Base-by-base conservation (phyloP, 2,888 invertebrate species). In the Melanostoma scalare region DNA sequence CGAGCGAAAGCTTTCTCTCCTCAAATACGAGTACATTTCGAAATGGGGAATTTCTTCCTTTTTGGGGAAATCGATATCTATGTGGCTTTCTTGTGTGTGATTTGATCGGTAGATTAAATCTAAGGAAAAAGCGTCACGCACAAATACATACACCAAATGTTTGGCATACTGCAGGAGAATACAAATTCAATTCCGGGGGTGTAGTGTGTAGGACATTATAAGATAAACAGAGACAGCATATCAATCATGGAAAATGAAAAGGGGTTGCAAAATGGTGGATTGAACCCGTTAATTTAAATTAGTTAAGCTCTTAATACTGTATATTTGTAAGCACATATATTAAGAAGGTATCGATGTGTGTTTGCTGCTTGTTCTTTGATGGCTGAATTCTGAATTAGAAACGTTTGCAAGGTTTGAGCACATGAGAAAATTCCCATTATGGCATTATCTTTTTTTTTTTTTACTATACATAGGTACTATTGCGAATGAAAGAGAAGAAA, bases 231-330 rank as follows among this genome's bases (percentile, higher is more conserved):
- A 84, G 67, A 82, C 48, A 61, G 65, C 30, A 60, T 8, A 30
- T 10, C 65, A 65, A 48, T 60, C 8, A 20, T 52, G 52, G 63
- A 71, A 68, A 65, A 52, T 78, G 52, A 58, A 38, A 78, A 60
- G 84, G 79, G 71, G 69, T 74, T 79, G 79, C 84, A 71, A 79
- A 84, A 84, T 79, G 74, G 84, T 84, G 84, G 84, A 79, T 75
- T 84, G 74, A 79, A 84, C 65, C 65, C 65, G 74, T 78, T 84
- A 79, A 79, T 79, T 84, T 84, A 84, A 79, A 79, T 75, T 79
- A 75, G 75, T 84, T 79, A 67, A 84, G 71, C 79, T 50, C 67
- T 75, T 84, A 71, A 74, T 65, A 38, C 42, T 20, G 48, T 52
- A 42, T 58, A 58, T 10, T 55, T 67, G 36, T 6, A 6, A 63